phyloP scores from a whole-genome alignment of 2,888 invertebrate species.

The Drosophila gaucha region DNA sequence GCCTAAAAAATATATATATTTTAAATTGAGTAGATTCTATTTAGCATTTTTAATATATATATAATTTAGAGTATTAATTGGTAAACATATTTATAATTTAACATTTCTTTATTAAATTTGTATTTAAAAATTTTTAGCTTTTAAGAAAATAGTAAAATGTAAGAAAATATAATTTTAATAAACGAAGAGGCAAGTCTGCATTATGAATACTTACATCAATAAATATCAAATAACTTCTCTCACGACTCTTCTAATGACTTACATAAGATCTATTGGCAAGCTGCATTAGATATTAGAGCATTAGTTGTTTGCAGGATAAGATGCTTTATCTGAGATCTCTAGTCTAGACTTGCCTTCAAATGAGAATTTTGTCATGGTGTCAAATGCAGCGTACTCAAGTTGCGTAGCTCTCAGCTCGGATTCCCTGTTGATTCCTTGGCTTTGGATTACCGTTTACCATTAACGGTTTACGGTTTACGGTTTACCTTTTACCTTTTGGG shows the following conservation, averaged over 20 bases:
- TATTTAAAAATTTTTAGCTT: no score
- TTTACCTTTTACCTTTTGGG: background rate
- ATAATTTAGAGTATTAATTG: no score
- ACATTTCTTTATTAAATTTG: no score
- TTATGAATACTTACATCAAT: no score
- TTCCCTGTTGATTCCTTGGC: conserved; percentile 49
- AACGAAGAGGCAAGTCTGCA: no score
- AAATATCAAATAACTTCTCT: no score
- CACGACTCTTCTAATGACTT: conserved; percentile 41
- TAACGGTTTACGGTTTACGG: background rate
- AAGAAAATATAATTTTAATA: no score
- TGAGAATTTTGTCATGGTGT: conserved; percentile 44
- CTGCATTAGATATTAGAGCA: conserved; percentile 11
- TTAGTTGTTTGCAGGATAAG: conserved; percentile 14
- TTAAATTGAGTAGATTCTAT: no score
- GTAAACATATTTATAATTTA: no score
- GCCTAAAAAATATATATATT: no score
- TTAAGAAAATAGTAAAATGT: no score
- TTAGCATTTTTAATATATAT: no score
- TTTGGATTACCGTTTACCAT: conserved; percentile 35
- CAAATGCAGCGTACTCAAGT: conserved; percentile 41
- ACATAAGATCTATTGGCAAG: conserved; percentile 6
- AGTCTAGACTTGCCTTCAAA: conserved; percentile 25
- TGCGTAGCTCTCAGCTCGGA: conserved; percentile 28
- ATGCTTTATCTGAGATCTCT: conserved; percentile 22